Evolutionary conservation across 2,888 invertebrate species (phyloP), one percentile per base, ranked within the genome.

Genomic region (Chaetoderma sp.): DNA sequence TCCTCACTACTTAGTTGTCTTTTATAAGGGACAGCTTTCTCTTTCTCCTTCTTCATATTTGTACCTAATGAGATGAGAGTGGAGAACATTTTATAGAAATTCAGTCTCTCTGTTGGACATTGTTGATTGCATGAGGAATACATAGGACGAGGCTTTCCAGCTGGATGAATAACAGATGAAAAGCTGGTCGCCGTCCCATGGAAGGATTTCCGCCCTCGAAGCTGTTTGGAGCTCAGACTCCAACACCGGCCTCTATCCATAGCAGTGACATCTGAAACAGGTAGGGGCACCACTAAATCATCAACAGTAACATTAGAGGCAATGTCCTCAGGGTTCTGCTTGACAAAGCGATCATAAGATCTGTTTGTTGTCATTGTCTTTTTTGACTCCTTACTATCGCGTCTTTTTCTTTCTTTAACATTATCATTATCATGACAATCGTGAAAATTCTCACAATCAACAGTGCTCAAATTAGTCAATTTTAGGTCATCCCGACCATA

Each of bases 1-100:
- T 95, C 94, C 84, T 96, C 95, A 72, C 91, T 91, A 76, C 94
- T 94, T 81, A 78, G 82, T 77, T 84, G 87, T 60, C 81, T 68
- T 27, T 75, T 76, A 44, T 73, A 76, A 30, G 73, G 65, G 32
- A 65, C 68, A 61, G 76, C 75, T 47, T 68, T 67, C 52, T 83
- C 82, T 63, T 81, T 81, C 47, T 80, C 78, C 67, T 83, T 82
- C 60, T 79, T 81, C 1, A 85, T 86, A 33, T 81, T 74, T 57
- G 85, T 86, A n/a, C 88, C 87, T 78, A 93, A 90, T 78, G 92
- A 91, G 78, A 93, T 92, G 60, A 93, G 88, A 87, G 92, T 89
- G 76, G 92, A 91, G 86, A 93, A 92, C 0, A 91, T 92, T 80
- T 91, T 74, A 55, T 78, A 77, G 68, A 85, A 85, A 10, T 71